Evolutionary conservation across 2,113 vertebrate genomes (phyloP), one percentile per base, ranked within the genome.

Genomic region (Platichthys stellatus): DNA sequence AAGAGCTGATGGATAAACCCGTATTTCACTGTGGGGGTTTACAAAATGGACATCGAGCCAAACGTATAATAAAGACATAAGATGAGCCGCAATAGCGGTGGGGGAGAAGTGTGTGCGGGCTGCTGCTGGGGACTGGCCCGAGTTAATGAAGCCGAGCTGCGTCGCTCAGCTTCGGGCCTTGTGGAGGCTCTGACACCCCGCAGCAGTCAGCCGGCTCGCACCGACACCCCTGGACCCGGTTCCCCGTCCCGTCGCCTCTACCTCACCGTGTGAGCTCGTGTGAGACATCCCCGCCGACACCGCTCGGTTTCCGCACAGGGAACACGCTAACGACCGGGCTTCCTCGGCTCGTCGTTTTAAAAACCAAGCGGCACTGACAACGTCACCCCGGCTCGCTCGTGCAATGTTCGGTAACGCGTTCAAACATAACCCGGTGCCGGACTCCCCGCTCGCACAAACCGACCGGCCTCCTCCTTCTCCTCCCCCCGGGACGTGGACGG

Each of bases 311-410:
- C 28, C 57, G 35, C 17, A 15, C 54, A 31, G 35, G 24, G 15
- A 20, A 35, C 59, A 23, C 61, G 82, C 56, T 35, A 40, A 54
- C 53, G 9, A n/a, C 9, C 23, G 9, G 66, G 13, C 17, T 78
- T 67, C 81, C 80, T 74, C 72, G 43, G 67, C 74, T 71, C 58
- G 31, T 53, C 89, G 87, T 86, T 91, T 88, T 67, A 82, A 91
- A 86, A 54, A 80, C 84, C 85, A 84, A 79, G 92, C 91, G 92
- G 91, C 91, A 89, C 86, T 88, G 86, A 76, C 84, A 89, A 90
- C 83, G 90, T 90, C 90, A 92, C 86, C 61, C 53, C 6, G 51
- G 69, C 80, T 85, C 79, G 21, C 81, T 85, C 79, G 21, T 81
- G 76, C 54, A 79, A 73, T 62, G 35, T 64, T 47, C 47, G 57